phyloP scores from a whole-genome alignment of 1,140 invertebrate species.

The Caerostris darwini region DNA sequence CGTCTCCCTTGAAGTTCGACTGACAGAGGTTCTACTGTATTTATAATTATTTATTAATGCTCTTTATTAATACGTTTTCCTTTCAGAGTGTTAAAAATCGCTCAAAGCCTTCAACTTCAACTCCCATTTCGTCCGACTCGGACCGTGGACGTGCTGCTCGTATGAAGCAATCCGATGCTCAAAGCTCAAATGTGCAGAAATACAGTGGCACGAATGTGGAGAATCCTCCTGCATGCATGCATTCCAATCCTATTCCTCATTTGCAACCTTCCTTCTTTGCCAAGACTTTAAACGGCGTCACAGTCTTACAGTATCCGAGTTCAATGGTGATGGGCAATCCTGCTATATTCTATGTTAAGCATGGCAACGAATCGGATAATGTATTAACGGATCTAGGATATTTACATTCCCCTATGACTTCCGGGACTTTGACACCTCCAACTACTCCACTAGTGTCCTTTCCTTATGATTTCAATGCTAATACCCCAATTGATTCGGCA shows the following conservation, averaged over 20 bases:
- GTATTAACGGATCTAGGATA: slow-evolving; percentile 53
- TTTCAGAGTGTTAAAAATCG: slow-evolving; percentile 51
- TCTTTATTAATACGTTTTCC: not conserved
- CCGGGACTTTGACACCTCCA: slow-evolving; percentile 63
- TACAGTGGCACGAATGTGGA: slow-evolving; percentile 10
- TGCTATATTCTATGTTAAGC: slow-evolving; percentile 21
- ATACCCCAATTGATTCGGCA: slow-evolving; percentile 9
- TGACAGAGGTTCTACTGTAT: too few species aligned
- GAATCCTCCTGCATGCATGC: slow-evolving; percentile 15
- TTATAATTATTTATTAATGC: not conserved
- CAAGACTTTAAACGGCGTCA: slow-evolving; percentile 68
- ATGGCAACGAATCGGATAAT: slow-evolving; percentile 18
- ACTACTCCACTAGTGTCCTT: slow-evolving; percentile 54
- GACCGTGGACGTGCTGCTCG: slow-evolving; percentile 8
- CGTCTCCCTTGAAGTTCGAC: too few species aligned
- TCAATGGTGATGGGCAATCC: slow-evolving; percentile 58
- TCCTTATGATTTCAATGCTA: slow-evolving; percentile 61
- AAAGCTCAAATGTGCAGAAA: not conserved
- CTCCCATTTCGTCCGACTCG: not conserved
- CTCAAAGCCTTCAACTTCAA: not conserved
- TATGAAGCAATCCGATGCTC: not conserved
- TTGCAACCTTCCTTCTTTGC: slow-evolving; percentile 78
- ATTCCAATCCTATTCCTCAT: slow-evolving; percentile 43
- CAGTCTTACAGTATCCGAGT: slow-evolving; percentile 56
- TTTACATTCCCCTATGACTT: slow-evolving; percentile 48